Evolutionary conservation across 2,888 invertebrate genomes (phyloP).

Genomic region (Melikaiella ostensackeni): DNA sequence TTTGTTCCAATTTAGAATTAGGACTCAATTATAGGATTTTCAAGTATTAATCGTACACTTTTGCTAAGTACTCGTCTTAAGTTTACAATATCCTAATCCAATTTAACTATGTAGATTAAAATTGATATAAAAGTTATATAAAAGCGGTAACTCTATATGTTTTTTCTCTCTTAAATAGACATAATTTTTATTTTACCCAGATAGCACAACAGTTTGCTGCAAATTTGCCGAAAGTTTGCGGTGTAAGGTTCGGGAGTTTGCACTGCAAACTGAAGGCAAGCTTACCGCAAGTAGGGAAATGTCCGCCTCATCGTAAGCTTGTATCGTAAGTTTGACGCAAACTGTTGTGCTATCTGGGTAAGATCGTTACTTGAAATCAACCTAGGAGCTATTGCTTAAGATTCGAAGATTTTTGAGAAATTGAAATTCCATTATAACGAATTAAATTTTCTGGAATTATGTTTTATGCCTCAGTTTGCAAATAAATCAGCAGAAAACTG

Average conservation of each 20-base stretch:
- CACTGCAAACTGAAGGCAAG: too few relatives aligned
- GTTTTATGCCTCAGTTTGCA: too few relatives aligned
- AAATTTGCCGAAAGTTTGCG: too few relatives aligned
- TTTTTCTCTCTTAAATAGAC: neutral
- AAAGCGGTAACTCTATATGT: slow-evolving; percentile 42
- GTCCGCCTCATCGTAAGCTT: too few relatives aligned
- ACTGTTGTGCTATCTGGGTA: too few relatives aligned
- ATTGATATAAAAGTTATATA: slow-evolving; percentile 47
- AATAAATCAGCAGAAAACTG: too few relatives aligned
- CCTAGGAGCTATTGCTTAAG: neutral
- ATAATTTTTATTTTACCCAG: neutral
- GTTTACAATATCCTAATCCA: neutral
- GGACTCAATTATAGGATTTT: neutral
- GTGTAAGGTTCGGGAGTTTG: too few relatives aligned
- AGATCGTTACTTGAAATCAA: neutral
- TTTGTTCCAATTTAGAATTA: neutral
- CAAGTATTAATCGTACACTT: neutral
- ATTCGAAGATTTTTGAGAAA: neutral
- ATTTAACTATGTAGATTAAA: slow-evolving; percentile 25
- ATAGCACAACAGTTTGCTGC: too few relatives aligned
- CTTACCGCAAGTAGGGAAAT: too few relatives aligned
- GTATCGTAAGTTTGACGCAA: too few relatives aligned
- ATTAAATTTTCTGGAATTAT: neutral
- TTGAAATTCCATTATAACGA: neutral
- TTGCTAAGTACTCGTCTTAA: neutral